Evolutionary conservation across 2,888 invertebrate genomes (phyloP), one percentile per base, ranked within the genome.

Genomic region (Eugnorisma glareosa): DNA sequence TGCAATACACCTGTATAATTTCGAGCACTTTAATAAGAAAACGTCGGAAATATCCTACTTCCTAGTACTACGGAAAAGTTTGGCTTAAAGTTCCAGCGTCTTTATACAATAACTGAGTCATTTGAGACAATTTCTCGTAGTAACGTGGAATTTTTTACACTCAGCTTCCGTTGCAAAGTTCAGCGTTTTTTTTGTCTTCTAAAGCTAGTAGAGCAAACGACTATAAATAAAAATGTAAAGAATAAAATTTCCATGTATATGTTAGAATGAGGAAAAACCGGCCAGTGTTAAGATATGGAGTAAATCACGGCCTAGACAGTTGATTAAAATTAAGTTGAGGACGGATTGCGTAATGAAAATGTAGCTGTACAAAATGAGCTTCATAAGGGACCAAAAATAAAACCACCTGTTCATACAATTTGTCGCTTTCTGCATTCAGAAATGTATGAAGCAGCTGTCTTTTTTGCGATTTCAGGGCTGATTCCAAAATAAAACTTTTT

Each of bases 11-110:
- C 69, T 51, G 48, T 77, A 43, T 83, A 80, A 83, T 76, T 73
- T 82, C 69, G 37, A 21, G 28, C 48, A 77, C 68, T 72, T 78
- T n/a, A 81, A 81, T 57, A 73, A 24, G 10, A 73, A 67, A 63
- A 48, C 57, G 75, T 66, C 77, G 77, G 81, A 86, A 77, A 67
- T 79, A 75, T 37, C 21, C 8, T 1, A 78, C 74, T 86, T 86
- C 86, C 79, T 77, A 64, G 83, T 68, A 81, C 4, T 3, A 68
- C 75, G 83, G 86, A 87, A 88, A 88, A 81, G 77, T 88, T 85
- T 82, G 67, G 28, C 15, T 85, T 66, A 48, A 68, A 68, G 24
- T 64, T 69, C 61, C 67, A 61, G 7, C 2, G 24, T 10, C 28
- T 24, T 1, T 10, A n/a, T 11, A 18, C 13, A 15, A 54, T 18